Conservation (phyloP, 2,113 vertebrate species). For the Oxyruncus cristatus region DNA sequence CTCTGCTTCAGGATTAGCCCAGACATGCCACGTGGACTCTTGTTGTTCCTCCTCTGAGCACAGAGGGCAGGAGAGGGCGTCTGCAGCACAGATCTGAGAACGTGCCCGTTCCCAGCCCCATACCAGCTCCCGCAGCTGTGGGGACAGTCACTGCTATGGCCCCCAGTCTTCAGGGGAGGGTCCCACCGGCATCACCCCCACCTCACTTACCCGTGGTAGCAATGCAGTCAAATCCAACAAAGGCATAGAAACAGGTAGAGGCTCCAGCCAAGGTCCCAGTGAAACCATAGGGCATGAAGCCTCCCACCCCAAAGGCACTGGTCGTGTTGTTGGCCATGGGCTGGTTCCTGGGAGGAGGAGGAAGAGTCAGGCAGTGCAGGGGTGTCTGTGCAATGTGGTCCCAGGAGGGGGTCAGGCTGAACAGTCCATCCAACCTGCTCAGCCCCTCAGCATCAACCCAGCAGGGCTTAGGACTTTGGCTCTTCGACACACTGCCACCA, state of each 20-base stretch:
- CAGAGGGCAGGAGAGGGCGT: not conserved
- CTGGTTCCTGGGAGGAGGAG: slow-evolving; percentile 68
- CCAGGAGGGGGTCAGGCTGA: not conserved
- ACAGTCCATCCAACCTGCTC: not conserved
- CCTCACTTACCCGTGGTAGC: slow-evolving; percentile 77
- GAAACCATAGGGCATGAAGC: slow-evolving; percentile 85
- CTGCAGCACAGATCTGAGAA: not conserved
- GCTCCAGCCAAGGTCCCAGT: slow-evolving; percentile 83
- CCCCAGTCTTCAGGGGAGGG: not conserved
- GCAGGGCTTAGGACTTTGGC: not conserved
- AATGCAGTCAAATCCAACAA: slow-evolving; percentile 89
- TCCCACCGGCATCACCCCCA: not conserved
- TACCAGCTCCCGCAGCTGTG: rapidly evolving
- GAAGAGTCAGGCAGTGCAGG: not conserved
- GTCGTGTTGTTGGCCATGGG: slow-evolving; percentile 64
- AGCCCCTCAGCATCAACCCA: not conserved
- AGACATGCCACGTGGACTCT: not conserved
- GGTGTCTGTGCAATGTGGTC: not conserved
- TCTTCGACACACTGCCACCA: not conserved
- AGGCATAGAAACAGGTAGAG: slow-evolving; percentile 87
- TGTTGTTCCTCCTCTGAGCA: not conserved
- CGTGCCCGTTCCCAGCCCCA: not conserved
- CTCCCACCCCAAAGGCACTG: slow-evolving; percentile 74
- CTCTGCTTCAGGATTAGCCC: not conserved
- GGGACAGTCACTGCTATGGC: not conserved